These are phyloP conservation scores for Cephus pulcher DNA, from an alignment of 2,888 invertebrate species.

Conservation along the genomic window DNA sequence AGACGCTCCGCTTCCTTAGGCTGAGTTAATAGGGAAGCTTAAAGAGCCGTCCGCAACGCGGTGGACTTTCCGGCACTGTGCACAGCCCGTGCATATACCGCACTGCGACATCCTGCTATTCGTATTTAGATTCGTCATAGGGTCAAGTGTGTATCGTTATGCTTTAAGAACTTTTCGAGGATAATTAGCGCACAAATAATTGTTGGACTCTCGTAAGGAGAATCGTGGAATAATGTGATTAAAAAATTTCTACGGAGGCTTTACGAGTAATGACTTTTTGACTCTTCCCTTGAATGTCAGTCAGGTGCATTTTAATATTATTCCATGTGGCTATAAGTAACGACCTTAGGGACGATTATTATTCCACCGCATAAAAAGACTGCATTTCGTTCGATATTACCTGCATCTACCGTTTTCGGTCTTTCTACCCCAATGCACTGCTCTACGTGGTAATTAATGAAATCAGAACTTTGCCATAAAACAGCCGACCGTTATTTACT, in stretches of 20 bases:
- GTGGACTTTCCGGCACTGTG: background rate
- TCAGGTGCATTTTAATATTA: background rate
- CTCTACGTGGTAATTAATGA: background rate
- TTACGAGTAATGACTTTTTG: background rate
- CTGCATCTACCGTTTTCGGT: conserved; percentile 25
- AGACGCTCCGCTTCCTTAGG: background rate
- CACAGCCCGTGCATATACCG: conserved; percentile 34
- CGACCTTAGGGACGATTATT: background rate
- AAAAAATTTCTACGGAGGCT: background rate
- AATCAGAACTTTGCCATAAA: background rate
- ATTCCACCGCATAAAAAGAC: conserved; percentile 32
- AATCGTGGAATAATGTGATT: background rate
- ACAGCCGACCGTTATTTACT: background rate
- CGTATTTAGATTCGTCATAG: conserved; percentile 2
- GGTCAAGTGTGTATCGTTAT: background rate
- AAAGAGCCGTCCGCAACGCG: background rate
- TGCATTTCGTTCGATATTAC: conserved; percentile 43
- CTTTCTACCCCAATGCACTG: background rate
- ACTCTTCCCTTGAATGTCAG: background rate
- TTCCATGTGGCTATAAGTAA: background rate
- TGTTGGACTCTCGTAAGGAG: background rate
- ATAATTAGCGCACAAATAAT: background rate
- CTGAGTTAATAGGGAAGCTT: background rate
- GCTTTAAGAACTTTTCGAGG: background rate
- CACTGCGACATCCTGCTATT: conserved; percentile 47